These are phyloP conservation scores for Drosophila fuyamai DNA, from an alignment of 1,140 invertebrate genomes.

Conservation along the genomic window DNA sequence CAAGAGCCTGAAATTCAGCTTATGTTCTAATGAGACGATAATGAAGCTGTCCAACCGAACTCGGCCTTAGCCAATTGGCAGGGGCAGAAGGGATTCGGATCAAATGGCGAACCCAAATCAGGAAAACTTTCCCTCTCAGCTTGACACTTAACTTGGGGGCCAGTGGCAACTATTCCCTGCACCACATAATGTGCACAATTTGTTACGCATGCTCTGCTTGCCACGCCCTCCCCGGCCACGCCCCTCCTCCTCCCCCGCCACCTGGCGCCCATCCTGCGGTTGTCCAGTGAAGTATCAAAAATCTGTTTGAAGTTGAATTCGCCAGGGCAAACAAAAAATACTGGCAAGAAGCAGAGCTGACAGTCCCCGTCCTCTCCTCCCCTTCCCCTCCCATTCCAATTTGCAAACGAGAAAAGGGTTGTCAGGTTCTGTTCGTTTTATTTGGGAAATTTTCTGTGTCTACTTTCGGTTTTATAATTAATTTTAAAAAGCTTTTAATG, in stretches of 20 bases:
- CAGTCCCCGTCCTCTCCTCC: neutral
- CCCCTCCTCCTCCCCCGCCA: neutral
- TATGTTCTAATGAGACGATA: constrained; percentile 50
- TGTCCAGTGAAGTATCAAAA: constrained; percentile 63
- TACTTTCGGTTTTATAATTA: constrained; percentile 81
- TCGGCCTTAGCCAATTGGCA: neutral
- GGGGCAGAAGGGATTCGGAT: neutral
- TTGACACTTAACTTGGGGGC: constrained; percentile 43
- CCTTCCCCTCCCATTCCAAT: neutral
- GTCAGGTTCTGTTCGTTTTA: constrained; percentile 56
- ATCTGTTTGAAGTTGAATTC: constrained; percentile 65
- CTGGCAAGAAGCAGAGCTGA: constrained; percentile 1
- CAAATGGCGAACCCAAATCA: constrained; percentile 46
- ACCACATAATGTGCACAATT: constrained; percentile 60
- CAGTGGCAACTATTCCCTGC: constrained; percentile 47
- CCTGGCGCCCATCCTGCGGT: constrained; percentile 28
- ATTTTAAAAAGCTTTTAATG: constrained; percentile 82
- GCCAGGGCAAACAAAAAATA: constrained; percentile 10
- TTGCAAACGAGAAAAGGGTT: constrained; percentile 61
- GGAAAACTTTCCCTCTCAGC: constrained; percentile 39
- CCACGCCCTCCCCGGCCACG: constrained; percentile 19
- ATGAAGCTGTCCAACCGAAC: constrained; percentile 35
- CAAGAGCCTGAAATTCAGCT: neutral
- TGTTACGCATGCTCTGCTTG: constrained; percentile 59
- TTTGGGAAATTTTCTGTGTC: constrained; percentile 58